Base-by-base conservation (phyloP, 2,888 invertebrate species). In the Drosophila picticornis region DNA sequence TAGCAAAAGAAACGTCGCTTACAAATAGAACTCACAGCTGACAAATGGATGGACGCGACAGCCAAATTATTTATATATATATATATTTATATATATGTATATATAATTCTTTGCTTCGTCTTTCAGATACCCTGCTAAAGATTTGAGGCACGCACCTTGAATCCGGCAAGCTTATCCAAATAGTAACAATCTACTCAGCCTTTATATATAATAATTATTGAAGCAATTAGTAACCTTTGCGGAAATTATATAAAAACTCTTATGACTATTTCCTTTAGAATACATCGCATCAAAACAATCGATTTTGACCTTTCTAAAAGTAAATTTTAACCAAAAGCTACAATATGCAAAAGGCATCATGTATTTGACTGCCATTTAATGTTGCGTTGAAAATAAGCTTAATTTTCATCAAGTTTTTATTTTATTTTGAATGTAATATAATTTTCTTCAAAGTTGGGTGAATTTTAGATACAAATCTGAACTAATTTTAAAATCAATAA, bases 1-100 rank as follows among this genome's bases (percentile, higher is more conserved):
- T n/a, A 51, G 63, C 27, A 55, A 56, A 51, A 57, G 53, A 67
- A 61, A 32, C 55, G 34, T 29, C 32, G 53, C 52, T 48, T 53
- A 56, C 69, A 73, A 65, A 72, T 63, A 67, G 51, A 56, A 56
- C 59, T 59, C 40, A 57, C 38, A 57, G 67, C 71, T 88, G 84
- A 85, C 83, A 85, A 88, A 88, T 84, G 71, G 71, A 88, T 77
- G 88, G 50, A 64, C 32, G 55, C 70, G 66, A 67, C 32, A 70
- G 55, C 59, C 43, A 70, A 71, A 75, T 71, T 59, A 75, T 78
- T 68, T 71, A 80, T 76, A 77, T 76, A 53, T 64, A 69, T 72
- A 2, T 40, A 0, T 10, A 0, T n/a, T 9, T 19, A 3, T 19
- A 4, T 4, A n/a, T 7, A n/a, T 40, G 0, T 78, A 64, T 68